Evolutionary conservation across 1,140 invertebrate species (phyloP).

Genomic region (Meloidogyne floridensis): DNA sequence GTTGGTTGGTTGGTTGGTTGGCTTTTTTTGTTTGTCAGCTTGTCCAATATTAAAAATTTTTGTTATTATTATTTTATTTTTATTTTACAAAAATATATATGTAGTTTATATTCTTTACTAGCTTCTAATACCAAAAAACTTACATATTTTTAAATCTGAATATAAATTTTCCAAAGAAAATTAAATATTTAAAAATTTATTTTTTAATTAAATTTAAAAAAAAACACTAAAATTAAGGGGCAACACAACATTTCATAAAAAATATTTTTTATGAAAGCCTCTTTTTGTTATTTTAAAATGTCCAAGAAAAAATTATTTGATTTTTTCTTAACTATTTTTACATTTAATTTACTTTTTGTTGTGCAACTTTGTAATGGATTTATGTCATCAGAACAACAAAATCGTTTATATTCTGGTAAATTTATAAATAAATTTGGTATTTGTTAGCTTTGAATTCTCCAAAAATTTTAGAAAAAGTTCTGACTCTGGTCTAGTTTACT

Average conservation of each 20-base stretch:
- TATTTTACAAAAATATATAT: too few relatives aligned
- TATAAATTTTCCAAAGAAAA: too few relatives aligned
- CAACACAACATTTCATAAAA: not conserved
- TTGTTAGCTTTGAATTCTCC: too few relatives aligned
- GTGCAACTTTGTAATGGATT: not conserved
- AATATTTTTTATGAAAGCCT: not conserved
- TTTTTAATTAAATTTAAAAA: not conserved
- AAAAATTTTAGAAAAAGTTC: too few relatives aligned
- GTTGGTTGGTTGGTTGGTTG: not conserved
- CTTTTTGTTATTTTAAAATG: not conserved
- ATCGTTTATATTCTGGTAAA: not conserved
- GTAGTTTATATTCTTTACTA: too few relatives aligned
- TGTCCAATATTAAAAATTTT: not conserved
- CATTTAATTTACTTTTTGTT: not conserved
- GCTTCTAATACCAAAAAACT: too few relatives aligned
- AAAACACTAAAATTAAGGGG: not conserved
- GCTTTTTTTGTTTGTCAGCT: not conserved
- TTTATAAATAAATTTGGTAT: not conserved
- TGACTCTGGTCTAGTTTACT: too few relatives aligned
- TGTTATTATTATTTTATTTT: not conserved
- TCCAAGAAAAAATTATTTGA: not conserved
- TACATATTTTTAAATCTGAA: too few relatives aligned
- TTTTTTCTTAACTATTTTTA: slow-evolving; percentile 3
- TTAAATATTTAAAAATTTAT: too few relatives aligned
- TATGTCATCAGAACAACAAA: not conserved